Percentiles rank a stretch among this genome's conserved stretches.
phyloP scores from a whole-genome alignment of 2,113 vertebrate species.

The Anolis carolinensis region DNA sequence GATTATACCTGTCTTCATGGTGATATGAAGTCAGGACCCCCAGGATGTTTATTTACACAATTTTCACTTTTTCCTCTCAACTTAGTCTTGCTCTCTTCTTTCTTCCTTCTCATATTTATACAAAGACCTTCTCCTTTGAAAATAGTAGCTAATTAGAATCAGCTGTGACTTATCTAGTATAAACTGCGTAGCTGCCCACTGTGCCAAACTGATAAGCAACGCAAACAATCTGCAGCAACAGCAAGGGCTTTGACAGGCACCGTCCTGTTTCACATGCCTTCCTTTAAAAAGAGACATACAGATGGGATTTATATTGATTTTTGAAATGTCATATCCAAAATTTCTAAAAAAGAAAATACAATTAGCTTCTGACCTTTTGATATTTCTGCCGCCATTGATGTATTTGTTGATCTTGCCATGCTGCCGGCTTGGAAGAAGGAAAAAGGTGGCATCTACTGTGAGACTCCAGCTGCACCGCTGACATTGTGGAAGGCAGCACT shows the following conservation, averaged over 20 bases:
- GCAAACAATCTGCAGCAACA: not conserved
- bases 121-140: not conserved
- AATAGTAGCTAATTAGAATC: slow-evolving; percentile 14
- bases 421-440: slow-evolving; percentile 74
- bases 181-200: not conserved
- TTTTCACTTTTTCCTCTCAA: not conserved
- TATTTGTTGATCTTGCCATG: slow-evolving; percentile 77
- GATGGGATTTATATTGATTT: not conserved
- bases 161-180: not conserved
- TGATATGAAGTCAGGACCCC: not conserved
- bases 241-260: not conserved
- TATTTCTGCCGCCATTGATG: slow-evolving; percentile 86
- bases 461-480: slow-evolving; percentile 85
- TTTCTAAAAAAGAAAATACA: not conserved
- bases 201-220: not conserved
- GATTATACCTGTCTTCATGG: not conserved
- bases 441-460: slow-evolving; percentile 81
- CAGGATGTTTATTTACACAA: not conserved
- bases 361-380: slow-evolving; percentile 82
- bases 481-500: slow-evolving; percentile 89
- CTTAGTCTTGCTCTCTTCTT: not conserved
- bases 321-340: not conserved
- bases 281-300: not conserved
- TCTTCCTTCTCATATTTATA: not conserved
- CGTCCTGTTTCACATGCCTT: not conserved